Conservation (phyloP, 1,140 invertebrate genomes). For the Oncopeltus fasciatus region DNA sequence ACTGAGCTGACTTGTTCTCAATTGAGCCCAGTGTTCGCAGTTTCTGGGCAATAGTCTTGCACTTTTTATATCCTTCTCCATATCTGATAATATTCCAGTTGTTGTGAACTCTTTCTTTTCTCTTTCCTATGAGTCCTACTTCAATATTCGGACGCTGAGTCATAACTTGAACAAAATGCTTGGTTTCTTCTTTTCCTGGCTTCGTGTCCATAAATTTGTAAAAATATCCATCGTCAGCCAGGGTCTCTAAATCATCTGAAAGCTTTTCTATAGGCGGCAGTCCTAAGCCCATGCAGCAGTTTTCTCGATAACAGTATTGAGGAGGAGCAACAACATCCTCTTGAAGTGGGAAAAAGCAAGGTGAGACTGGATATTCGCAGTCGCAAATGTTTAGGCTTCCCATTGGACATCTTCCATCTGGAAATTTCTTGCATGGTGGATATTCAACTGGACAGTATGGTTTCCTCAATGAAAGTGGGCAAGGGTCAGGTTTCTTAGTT, state of each 20-base stretch:
- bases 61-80: not conserved
- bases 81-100: not conserved
- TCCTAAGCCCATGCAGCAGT: conserved; percentile 11
- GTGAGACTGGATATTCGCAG: conserved; percentile 6
- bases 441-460: not conserved
- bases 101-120: not conserved
- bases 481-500: not conserved
- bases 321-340: not conserved
- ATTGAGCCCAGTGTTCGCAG: not conserved
- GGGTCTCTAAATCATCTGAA: not conserved
- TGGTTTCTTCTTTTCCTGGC: conserved; percentile 1
- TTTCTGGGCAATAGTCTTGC: not conserved
- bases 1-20: not conserved
- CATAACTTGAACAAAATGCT: not conserved
- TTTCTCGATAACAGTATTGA: conserved; percentile 9
- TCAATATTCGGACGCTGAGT: not conserved
- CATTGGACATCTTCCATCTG: not conserved
- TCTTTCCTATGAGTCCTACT: not conserved
- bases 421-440: not conserved
- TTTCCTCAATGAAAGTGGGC: not conserved
- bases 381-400: not conserved
- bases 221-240: not conserved
- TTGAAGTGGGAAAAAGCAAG: not conserved
- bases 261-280: not conserved
- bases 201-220: not conserved